Evolutionary conservation across 2,113 vertebrate species (phyloP), one percentile per base, ranked within the genome.

Genomic region (Lophius piscatorius): DNA sequence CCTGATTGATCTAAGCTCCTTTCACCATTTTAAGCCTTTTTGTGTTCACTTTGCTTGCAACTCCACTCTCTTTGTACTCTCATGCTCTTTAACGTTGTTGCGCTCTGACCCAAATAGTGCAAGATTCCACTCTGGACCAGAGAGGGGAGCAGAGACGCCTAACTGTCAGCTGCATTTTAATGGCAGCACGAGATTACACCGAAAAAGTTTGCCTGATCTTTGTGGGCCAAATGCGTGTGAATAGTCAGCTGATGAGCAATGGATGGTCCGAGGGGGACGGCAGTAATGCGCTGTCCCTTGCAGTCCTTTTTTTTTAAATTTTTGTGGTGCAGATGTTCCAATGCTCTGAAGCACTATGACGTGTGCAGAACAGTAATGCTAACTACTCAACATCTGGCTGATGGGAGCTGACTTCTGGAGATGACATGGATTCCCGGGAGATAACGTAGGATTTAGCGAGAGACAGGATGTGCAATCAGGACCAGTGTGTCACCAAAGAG

Each of bases 1-100:
- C 82, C 88, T 85, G 82, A 86, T 88, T 88, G 87, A 85, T 87
- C 88, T 90, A 90, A 90, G 87, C 88, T 86, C 67, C 85, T 90
- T 88, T 87, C 78, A 76, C 78, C 63, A 74, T 84, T 88, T 88
- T 87, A 88, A 90, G 86, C 88, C 80, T 86, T 83, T 88, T 88
- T 88, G 77, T 86, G 76, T 85, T 87, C 78, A 85, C 85, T 90
- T 90, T 83, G 81, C 80, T 71, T 72, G 70, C 74, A 76, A 80
- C 76, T 79, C 78, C 61, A 17, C 13, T 75, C 77, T 75, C 78
- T 86, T 79, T 83, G 59, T 75, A 66, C 61, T 71, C 41, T 71
- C 63, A 31, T 76, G 70, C 62, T 76, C 63, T 83, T 86, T 74
- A 63, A 73, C 56, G 5, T 31, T 22, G 68, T 73, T 74, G 70